phyloP scores from a whole-genome alignment of 2,888 invertebrate genomes.

The Hedya salicella region DNA sequence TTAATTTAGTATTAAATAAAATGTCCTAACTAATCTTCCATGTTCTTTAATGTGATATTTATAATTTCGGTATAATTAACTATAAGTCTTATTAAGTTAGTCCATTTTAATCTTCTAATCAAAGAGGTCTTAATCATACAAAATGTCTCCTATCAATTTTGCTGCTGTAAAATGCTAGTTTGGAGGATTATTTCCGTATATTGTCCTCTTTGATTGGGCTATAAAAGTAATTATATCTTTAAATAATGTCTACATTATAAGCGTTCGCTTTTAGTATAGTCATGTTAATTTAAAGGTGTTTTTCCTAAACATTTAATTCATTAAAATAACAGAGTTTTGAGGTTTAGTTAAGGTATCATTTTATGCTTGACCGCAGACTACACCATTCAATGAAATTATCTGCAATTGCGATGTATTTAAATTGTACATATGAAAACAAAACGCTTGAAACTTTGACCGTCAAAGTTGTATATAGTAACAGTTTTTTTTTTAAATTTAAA shows the following conservation, averaged over 20 bases:
- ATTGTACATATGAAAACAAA: too few relatives aligned
- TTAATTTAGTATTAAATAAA: conserved; percentile 45
- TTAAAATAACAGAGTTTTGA: too few relatives aligned
- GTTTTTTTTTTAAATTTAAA: too few relatives aligned
- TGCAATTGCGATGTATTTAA: too few relatives aligned
- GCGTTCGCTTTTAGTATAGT: neutral
- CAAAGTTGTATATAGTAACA: too few relatives aligned
- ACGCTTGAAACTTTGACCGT: too few relatives aligned
- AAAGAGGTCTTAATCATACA: neutral
- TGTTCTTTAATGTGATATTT: conserved; percentile 61
- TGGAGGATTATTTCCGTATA: neutral
- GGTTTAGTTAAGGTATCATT: too few relatives aligned
- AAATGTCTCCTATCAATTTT: neutral
- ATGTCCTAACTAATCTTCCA: conserved; percentile 60
- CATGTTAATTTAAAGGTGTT: too few relatives aligned
- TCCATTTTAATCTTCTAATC: conserved; percentile 1
- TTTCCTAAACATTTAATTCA: too few relatives aligned
- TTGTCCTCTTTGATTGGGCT: conserved; percentile 2
- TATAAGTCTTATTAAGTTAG: conserved; percentile 29
- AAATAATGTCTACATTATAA: neutral
- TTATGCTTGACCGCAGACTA: too few relatives aligned
- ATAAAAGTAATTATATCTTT: neutral
- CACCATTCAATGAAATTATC: too few relatives aligned
- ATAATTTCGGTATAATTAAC: conserved; percentile 48
- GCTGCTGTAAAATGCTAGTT: neutral